These are phyloP conservation scores for Linepithema humile DNA, from an alignment of 1,140 invertebrate genomes.

Conservation along the genomic window DNA sequence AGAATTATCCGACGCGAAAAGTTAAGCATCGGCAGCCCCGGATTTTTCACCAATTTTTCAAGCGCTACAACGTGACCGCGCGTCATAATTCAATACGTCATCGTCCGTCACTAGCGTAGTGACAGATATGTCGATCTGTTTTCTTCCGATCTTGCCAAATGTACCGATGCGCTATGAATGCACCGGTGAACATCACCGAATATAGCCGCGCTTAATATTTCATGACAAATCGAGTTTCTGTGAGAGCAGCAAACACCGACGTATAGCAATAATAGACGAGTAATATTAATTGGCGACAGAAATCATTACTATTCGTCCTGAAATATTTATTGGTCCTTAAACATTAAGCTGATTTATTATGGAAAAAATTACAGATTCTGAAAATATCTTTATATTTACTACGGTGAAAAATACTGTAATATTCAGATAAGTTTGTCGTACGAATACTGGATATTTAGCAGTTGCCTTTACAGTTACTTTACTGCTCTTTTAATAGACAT, in stretches of 20 bases:
- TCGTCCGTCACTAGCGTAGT: background rate
- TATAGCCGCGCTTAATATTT: background rate
- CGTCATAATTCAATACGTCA: slow-evolving; percentile 35
- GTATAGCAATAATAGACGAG: background rate
- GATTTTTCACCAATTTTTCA: slow-evolving; percentile 31
- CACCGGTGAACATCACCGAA: background rate
- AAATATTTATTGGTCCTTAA: background rate
- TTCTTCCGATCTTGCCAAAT: slow-evolving; percentile 37
- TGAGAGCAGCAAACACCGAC: background rate
- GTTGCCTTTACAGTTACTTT: background rate
- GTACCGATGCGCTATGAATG: slow-evolving; percentile 29
- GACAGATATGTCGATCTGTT: slow-evolving; percentile 30
- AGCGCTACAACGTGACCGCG: background rate
- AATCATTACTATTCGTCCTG: background rate
- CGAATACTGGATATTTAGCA: background rate
- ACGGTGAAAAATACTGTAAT: background rate
- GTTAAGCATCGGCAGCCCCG: slow-evolving; percentile 14
- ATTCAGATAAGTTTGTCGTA: background rate
- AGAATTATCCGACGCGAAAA: slow-evolving; percentile 9
- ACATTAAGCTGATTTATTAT: no score
- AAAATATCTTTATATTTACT: background rate
- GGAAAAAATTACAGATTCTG: background rate
- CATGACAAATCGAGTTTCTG: background rate
- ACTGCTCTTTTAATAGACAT: background rate
- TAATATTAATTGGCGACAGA: background rate